Evolutionary conservation across 92 coral and sea anemone genomes (phyloP), one percentile per base, ranked within the genome.

Genomic region (Scolanthus callimorphus): DNA sequence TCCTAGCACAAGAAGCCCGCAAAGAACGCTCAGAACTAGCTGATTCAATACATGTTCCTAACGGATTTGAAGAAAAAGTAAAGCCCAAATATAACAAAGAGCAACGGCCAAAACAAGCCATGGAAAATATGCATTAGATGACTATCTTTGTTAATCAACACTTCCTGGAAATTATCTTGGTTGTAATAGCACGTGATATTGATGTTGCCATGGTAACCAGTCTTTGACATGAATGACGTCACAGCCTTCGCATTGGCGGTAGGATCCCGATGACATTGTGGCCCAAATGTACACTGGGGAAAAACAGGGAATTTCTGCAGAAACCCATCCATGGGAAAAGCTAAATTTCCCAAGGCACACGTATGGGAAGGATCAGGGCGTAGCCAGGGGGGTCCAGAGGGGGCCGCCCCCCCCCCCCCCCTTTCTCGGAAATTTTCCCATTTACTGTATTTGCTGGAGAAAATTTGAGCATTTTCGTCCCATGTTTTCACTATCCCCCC

Each of bases 121-220:
- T 68, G 75, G n/a, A 68, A 57, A 3, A 68, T 21, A 30, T 57
- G 55, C 41, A 27, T 68, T 39, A 57, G 46, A 60, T 68, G 75
- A 57, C 75, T 30, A 25, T 41, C 30, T 3, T 29, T 51, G 15
- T 27, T 45, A 15, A 68, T 51, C 20, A 68, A 25, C 31, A 68
- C 57, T 37, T 68, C 38, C 15, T 55, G 17, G 31, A 55, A 47
- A 41, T 68, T 51, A 28, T 39, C 49, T 29, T 63, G 75, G 49
- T 68, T 68, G 49, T 39, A 68, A 57, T 55, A 68, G 25, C 75
- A 68, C 19, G 46, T 39, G 31, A 68, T 37, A 30, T 27, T 57
- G n/a, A n/a, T n/a, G 65, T 68, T 41, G 23, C 75, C 53, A 44
- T 29, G 65, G 65, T 31, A 20, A 57, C 65, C 49, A 29, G 34